Base-by-base conservation (phyloP, 2,888 invertebrate species). In the Cephus sareptanus region DNA sequence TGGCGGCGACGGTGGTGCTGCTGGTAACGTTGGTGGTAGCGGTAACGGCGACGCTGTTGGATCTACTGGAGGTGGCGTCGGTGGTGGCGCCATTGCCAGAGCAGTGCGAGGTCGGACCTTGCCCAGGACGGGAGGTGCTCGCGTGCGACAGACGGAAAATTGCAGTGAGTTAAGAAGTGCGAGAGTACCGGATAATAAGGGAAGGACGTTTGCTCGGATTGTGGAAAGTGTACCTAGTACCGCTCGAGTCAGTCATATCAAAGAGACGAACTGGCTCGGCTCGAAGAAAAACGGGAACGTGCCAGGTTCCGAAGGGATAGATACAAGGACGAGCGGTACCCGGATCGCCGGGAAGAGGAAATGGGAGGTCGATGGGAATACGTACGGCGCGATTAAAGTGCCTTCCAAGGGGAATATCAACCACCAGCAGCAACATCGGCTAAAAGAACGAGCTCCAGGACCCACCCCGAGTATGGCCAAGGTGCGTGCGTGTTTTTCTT, bases 391-490 rank as follows among this genome's bases (percentile, higher is more conserved):
- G 71, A 71, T 3, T 71, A 33, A 56, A 56, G 56, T 56, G 56
- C 56, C 56, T 56, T 23, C 56, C 71, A 33, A 71, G 33, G 71
- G 30, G 31, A 6, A 0, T 71, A 2, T 23, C 31, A 33, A 71
- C 31, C 31, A 31, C 31, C 71, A 33, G 6, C 71, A 56, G 23
- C 56, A 56, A 56, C 71, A 33, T 31, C 71, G 31, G 33, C 71
- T 71, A 23, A 31, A 31, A 33, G 71, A 31, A 31, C 31, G 71
- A 71, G 23, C 77, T 68, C 71, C 81, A 81, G 85, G 82, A 84
- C 81, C 85, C 83, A 84, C 82, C 84, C 81, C 83, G 83, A 79
- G 31, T 31, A 71, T 71, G 71, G 71, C 71, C 13, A 71, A 71
- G 71, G 71, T 71, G 71, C 13, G 71, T 56, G 56, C 23, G 23